Percentiles rank a stretch among this genome's conserved stretches.
phyloP scores from a whole-genome alignment of 35 echinoderm and acorn worm species.

The Stichopus chloronotus region DNA sequence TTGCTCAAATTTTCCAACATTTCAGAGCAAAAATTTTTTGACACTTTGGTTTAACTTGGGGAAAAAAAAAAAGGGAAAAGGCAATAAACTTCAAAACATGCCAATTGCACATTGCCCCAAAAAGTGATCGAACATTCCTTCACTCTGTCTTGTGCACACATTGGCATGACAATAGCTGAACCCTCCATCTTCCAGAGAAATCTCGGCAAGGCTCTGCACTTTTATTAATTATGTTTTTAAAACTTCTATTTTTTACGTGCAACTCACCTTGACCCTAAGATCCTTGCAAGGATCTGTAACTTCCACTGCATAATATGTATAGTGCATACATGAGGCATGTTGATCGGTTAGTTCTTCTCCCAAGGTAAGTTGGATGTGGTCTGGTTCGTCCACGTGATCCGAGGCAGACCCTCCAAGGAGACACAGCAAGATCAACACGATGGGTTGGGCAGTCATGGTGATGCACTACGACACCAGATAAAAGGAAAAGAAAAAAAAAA shows the following conservation, averaged over 20 bases:
- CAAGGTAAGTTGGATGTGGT: constrained; percentile 47
- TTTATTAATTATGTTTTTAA: neutral
- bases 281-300: constrained; percentile 61
- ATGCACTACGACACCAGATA: neutral
- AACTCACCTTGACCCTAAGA: constrained; percentile 36
- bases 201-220: neutral
- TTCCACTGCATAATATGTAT: constrained; percentile 50
- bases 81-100: too few species aligned
- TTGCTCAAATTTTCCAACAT: too few species aligned
- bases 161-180: too few species aligned
- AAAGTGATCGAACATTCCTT: too few species aligned
- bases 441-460: neutral
- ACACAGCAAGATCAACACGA: neutral
- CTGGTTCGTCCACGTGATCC: constrained; percentile 6
- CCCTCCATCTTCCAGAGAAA: neutral
- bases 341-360: neutral
- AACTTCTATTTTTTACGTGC: too few species aligned
- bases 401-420: neutral
- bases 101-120: too few species aligned
- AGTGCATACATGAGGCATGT: constrained; percentile 1
- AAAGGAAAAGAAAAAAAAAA: neutral
- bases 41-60: too few species aligned
- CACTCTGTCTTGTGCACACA: too few species aligned
- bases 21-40: too few species aligned
- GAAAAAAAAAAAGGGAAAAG: too few species aligned